These are phyloP conservation scores for Hemithea aestivaria DNA, from an alignment of 2,888 invertebrate species.

Conservation along the genomic window DNA sequence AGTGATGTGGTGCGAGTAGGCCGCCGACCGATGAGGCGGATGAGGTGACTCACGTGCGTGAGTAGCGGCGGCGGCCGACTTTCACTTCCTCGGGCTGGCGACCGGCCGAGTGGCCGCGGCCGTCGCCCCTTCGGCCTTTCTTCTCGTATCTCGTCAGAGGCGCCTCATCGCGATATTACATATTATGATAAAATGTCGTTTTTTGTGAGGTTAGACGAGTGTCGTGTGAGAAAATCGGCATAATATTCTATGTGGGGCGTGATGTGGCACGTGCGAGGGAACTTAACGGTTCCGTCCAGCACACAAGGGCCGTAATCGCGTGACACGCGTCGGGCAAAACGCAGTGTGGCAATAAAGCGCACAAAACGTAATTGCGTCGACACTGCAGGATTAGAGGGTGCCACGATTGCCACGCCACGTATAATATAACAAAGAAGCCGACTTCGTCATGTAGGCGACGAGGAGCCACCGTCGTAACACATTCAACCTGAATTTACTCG, in stretches of 20 bases:
- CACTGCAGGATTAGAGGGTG: constrained; percentile 27
- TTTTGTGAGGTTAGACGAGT: constrained; percentile 11
- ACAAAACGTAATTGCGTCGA: constrained; percentile 25
- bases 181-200: constrained; percentile 9
- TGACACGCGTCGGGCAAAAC: constrained; percentile 3
- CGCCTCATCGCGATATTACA: constrained; percentile 7
- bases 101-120: constrained; percentile 22
- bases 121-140: constrained; percentile 11
- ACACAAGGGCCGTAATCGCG: constrained; percentile 12
- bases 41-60: constrained; percentile 40
- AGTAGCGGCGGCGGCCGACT: constrained; percentile 39
- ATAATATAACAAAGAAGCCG: constrained; percentile 20
- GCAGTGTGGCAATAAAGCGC: constrained; percentile 24
- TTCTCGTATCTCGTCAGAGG: constrained; percentile 13
- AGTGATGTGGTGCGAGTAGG: constrained; percentile 6
- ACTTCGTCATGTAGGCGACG: constrained; percentile 4
- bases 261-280: constrained; percentile 6
- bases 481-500: too few relatives aligned
- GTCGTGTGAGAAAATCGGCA: constrained; percentile 14
- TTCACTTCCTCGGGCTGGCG: constrained; percentile 55
- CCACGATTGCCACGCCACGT: constrained; percentile 16
- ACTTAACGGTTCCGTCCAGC: constrained; percentile 6
- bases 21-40: too few relatives aligned
- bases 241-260: constrained; percentile 18
- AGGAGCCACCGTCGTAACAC: not conserved